Percentiles rank a stretch among this genome's conserved stretches.
Conservation (phyloP, 2,888 invertebrate species). For the Aphelenchoides bicaudatus region DNA sequence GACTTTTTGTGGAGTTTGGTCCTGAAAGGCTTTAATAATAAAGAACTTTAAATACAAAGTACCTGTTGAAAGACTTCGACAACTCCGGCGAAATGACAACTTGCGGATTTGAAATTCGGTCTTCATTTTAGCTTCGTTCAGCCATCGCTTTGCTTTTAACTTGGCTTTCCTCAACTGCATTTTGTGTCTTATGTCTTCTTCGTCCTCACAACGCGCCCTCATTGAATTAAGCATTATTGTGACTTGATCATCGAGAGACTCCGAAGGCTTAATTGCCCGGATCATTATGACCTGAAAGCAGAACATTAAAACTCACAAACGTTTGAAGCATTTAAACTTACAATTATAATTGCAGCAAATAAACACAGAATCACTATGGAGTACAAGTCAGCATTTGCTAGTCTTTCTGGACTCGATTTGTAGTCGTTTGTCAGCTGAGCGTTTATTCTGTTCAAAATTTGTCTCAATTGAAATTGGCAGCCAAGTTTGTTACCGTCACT, state of each 20-base stretch:
- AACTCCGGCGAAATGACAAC: conserved; percentile 11
- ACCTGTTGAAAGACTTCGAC: conserved; percentile 1
- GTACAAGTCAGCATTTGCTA: conserved; percentile 9
- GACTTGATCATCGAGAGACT: not conserved
- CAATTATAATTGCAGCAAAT: conserved; percentile 2
- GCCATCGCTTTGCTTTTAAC: conserved; percentile 5
- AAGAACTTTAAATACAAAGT: not conserved
- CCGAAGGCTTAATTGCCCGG: conserved; percentile 4
- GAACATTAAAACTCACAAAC: conserved; percentile 9
- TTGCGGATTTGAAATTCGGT: conserved; percentile 7
- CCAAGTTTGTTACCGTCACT: too few relatives aligned
- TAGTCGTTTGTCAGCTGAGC: not conserved
- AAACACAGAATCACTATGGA: conserved; percentile 1
- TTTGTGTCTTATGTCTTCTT: conserved; percentile 12
- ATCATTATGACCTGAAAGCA: conserved; percentile 14
- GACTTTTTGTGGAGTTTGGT: conserved; percentile 13
- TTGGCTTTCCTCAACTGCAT: conserved; percentile 8
- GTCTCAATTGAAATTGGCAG: conserved; percentile 9
- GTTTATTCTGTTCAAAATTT: not conserved
- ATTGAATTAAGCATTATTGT: conserved; percentile 13
- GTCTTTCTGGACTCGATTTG: not conserved
- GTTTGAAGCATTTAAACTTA: too few relatives aligned
- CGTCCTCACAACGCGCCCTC: conserved; percentile 11
- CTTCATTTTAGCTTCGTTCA: conserved; percentile 19
- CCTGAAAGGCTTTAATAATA: not conserved